These are phyloP conservation scores for Addax nasomaculatus DNA, from an alignment of 2,113 vertebrate species.

Conservation along the genomic window DNA sequence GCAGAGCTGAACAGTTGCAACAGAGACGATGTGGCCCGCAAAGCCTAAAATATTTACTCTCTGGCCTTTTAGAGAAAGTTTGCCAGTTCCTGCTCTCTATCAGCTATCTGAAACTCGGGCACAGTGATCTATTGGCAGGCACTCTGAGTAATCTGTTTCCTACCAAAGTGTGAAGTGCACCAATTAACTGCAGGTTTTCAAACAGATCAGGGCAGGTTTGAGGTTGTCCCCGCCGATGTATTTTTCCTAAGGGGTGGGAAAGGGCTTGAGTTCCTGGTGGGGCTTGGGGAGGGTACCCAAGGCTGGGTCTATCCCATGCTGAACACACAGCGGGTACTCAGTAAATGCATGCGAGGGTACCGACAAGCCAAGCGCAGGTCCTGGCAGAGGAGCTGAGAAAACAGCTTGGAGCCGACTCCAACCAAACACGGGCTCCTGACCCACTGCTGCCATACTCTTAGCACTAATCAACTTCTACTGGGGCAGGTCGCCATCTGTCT, in stretches of 20 bases:
- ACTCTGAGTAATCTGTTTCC: not conserved
- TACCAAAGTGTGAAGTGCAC: too few species aligned
- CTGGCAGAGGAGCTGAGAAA: not conserved
- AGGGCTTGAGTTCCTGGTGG: fast-evolving
- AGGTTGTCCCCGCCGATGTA: not conserved
- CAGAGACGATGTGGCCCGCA: fast-evolving
- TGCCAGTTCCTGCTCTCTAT: not conserved
- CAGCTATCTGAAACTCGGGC: not conserved
- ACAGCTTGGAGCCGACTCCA: too few species aligned
- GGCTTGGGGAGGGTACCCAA: fast-evolving
- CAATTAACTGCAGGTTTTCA: not conserved
- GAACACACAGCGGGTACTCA: fast-evolving
- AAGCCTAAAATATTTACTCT: not conserved
- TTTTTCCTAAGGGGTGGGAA: not conserved
- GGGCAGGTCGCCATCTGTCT: fast-evolving
- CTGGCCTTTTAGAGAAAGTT: not conserved
- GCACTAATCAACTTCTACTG: fast-evolving
- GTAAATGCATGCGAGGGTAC: fast-evolving
- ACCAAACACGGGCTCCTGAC: not conserved
- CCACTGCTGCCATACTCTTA: not conserved
- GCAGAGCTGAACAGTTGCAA: not conserved
- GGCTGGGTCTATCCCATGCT: not conserved
- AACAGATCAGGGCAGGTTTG: not conserved
- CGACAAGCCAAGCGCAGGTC: fast-evolving
- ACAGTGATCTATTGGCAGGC: too few species aligned